Evolutionary conservation across 2,888 invertebrate species (phyloP).

Genomic region (Hartigia nigra): DNA sequence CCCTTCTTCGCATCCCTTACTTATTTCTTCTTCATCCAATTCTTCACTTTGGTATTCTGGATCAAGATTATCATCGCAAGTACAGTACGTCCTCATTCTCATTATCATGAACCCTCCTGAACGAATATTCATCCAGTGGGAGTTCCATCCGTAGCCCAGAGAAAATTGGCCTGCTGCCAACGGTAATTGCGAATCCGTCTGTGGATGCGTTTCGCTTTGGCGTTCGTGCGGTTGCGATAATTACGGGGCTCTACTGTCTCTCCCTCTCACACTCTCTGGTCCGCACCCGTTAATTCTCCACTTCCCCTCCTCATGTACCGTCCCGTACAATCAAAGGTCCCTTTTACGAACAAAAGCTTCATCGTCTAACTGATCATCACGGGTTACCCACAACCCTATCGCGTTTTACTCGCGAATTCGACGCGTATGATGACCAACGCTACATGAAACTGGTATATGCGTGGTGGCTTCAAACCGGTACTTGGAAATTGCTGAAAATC

Average conservation of each 20-base stretch:
- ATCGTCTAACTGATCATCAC: neutral
- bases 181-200: neutral
- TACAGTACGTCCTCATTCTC: neutral
- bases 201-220: neutral
- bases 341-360: neutral
- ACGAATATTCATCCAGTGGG: neutral
- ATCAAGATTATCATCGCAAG: neutral
- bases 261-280: neutral
- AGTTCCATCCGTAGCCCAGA: neutral
- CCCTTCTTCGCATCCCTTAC: neutral
- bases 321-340: neutral
- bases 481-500: neutral
- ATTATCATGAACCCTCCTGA: neutral
- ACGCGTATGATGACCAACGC: neutral
- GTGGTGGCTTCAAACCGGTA: neutral
- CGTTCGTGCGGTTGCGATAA: neutral
- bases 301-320: neutral
- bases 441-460: neutral
- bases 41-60: neutral
- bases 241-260: neutral
- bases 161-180: neutral
- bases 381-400: neutral
- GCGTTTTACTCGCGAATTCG: neutral
- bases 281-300: neutral
- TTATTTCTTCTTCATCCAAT: neutral